Conservation (phyloP, 2,888 invertebrate species). For the Caprella mutica region DNA sequence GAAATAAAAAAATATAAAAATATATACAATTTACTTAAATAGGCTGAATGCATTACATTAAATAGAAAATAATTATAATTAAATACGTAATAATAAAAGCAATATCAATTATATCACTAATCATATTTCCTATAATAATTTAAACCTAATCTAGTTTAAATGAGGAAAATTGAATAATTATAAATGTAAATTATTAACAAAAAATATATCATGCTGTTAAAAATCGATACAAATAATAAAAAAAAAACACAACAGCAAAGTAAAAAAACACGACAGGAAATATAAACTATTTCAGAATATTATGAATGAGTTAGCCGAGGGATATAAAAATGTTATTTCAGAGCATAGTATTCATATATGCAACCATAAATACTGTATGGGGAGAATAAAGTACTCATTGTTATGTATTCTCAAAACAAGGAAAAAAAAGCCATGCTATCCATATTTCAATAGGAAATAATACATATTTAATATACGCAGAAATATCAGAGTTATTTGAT, state of each 20-base stretch:
- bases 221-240: slow-evolving; percentile 1
- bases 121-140: neutral
- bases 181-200: slow-evolving; percentile 3
- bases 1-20: neutral
- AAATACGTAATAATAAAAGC: neutral
- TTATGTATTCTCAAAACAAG: no score
- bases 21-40: no score
- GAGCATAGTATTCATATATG: no score
- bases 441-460: no score
- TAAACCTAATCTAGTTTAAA: neutral
- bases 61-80: slow-evolving; percentile 3
- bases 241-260: neutral
- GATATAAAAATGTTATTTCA: no score
- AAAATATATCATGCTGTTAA: slow-evolving; percentile 16
- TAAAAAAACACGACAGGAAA: neutral
- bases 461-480: no score
- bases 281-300: neutral
- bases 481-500: no score
- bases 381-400: no score
- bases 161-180: neutral
- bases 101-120: neutral
- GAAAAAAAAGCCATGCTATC: no score
- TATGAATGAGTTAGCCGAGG: no score
- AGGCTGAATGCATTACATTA: no score
- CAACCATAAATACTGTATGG: no score